Percentiles rank a stretch among this genome's conserved stretches.
Evolutionary conservation across 2,797 vertebrate genomes (phyloP).

Genomic region (Sebastes nivosus): DNA sequence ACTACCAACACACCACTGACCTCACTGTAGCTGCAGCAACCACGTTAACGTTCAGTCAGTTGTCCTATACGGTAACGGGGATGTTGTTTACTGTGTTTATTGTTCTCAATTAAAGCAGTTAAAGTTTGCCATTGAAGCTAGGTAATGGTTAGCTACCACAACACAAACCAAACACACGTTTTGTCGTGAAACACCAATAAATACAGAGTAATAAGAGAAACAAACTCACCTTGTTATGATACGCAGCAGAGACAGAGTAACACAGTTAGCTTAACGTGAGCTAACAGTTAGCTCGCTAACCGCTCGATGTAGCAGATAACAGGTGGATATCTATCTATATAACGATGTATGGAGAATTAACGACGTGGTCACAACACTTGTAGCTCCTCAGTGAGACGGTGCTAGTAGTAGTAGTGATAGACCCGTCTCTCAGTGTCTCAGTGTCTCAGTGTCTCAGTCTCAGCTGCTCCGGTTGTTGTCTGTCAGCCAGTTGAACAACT

Average conservation of each 20-base stretch:
- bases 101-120: constrained; percentile 27
- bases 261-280: constrained; percentile 38
- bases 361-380: too few relatives aligned
- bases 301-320: constrained; percentile 46
- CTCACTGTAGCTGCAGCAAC: neutral
- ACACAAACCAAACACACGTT: neutral
- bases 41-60: neutral
- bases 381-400: too few relatives aligned
- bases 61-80: constrained; percentile 31
- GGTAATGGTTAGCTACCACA: neutral
- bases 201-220: neutral
- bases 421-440: neutral
- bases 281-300: constrained; percentile 60
- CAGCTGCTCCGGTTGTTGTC: neutral
- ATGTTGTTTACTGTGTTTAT: constrained; percentile 30
- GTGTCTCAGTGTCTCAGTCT: neutral
- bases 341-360: too few relatives aligned
- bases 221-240: constrained; percentile 57
- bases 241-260: constrained; percentile 40
- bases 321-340: constrained; percentile 43
- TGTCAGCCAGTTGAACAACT: constrained; percentile 62
- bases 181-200: neutral
- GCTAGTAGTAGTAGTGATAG: neutral
- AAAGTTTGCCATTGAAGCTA: neutral
- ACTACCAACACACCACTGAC: neutral